Conservation (phyloP, 2,888 invertebrate genomes). For the Scaptodrosophila latifasciaeformis region DNA sequence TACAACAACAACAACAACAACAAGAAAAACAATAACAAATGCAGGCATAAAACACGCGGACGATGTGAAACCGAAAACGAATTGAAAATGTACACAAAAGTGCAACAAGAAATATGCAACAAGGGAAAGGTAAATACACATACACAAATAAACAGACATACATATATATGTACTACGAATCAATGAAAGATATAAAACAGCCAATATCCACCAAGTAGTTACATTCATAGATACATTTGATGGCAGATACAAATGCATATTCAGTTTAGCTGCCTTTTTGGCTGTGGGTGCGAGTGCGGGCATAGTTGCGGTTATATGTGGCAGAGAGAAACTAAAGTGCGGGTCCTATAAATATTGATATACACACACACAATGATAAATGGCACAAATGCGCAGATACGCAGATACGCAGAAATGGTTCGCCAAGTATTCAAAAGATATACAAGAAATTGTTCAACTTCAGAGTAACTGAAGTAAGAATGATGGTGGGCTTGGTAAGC, state of each 20-base stretch:
- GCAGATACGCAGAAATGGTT: too few species aligned
- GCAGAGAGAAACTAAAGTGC: too few species aligned
- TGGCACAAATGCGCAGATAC: conserved; percentile 34
- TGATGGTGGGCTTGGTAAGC: conserved; percentile 9
- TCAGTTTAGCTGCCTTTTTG: too few species aligned
- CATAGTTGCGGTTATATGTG: too few species aligned
- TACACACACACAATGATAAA: conserved; percentile 50
- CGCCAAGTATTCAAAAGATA: too few species aligned
- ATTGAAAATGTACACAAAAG: conserved; percentile 37
- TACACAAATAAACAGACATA: conserved; percentile 7
- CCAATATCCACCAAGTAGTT: not conserved
- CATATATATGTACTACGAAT: not conserved
- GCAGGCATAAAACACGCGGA: not conserved
- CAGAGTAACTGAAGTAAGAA: too few species aligned
- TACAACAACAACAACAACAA: conserved; percentile 14
- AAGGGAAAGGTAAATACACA: conserved; percentile 47
- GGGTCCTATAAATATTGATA: conserved; percentile 41
- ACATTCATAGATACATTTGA: conserved; percentile 11
- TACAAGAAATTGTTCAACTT: too few species aligned
- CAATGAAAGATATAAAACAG: conserved; percentile 11
- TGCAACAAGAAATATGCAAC: conserved; percentile 43
- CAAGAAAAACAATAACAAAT: not conserved
- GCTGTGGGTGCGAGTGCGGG: not conserved
- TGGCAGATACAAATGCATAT: conserved; percentile 20
- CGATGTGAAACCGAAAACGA: conserved; percentile 23